phyloP scores from a whole-genome alignment of 1,140 invertebrate genomes.

The Pseudomyrmex gracilis region DNA sequence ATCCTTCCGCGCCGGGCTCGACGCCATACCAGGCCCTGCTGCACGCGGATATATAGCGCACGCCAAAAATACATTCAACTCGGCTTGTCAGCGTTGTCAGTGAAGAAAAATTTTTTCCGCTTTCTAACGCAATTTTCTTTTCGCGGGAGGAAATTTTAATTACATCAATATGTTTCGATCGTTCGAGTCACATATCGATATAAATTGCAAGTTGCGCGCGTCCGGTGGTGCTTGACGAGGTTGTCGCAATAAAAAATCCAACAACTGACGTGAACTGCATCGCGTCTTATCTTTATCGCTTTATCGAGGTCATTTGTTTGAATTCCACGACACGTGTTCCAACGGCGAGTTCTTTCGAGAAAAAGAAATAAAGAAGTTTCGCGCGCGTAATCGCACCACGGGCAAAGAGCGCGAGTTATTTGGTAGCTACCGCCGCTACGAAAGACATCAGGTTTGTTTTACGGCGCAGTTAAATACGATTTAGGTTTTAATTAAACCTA shows the following conservation, averaged over 20 bases:
- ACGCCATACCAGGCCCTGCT: constrained; percentile 76
- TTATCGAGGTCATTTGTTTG: constrained; percentile 11
- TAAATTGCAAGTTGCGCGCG: no score
- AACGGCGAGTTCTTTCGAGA: neutral
- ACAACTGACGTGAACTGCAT: constrained; percentile 16
- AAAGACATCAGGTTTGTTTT: constrained; percentile 79
- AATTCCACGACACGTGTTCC: constrained; percentile 18
- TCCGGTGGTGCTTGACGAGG: no score
- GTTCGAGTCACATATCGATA: no score
- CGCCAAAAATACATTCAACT: constrained; percentile 44
- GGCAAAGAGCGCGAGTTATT: constrained; percentile 65
- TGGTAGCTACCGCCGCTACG: constrained; percentile 70
- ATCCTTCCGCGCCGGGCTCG: constrained; percentile 71
- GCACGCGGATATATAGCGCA: constrained; percentile 49
- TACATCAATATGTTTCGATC: no score
- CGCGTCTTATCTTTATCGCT: constrained; percentile 26
- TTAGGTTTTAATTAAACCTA: constrained; percentile 80
- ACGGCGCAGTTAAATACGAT: constrained; percentile 80
- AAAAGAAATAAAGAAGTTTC: constrained; percentile 30
- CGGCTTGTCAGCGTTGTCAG: neutral
- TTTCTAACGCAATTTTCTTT: neutral
- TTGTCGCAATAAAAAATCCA: no score
- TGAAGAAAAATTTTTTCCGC: neutral
- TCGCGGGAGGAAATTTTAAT: no score
- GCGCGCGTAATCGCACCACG: constrained; percentile 28